A percentile compares a stretch with the other conserved stretches of the same genome.
Conservation (phyloP, 2,797 vertebrate genomes). For the Poeciliopsis turneri region DNA sequence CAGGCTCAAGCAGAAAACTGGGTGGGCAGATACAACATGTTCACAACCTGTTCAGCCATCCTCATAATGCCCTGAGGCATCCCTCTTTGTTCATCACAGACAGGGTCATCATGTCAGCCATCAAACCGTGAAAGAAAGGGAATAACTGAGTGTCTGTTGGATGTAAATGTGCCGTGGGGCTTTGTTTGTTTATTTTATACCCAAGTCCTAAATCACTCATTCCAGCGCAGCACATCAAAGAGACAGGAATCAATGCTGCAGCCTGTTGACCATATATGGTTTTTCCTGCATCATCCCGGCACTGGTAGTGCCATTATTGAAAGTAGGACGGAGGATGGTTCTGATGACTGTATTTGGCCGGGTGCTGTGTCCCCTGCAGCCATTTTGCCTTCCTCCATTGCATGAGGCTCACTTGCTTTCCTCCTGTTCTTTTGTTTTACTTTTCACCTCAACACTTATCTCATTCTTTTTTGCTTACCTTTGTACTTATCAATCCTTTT, state of each 20-base stretch:
- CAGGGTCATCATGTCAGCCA: constrained; percentile 52
- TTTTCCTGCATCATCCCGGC: constrained; percentile 62
- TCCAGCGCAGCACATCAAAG: constrained; percentile 60
- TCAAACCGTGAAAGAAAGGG: constrained; percentile 24
- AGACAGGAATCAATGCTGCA: constrained; percentile 42
- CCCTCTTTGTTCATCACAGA: constrained; percentile 40
- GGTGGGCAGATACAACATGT: constrained; percentile 41
- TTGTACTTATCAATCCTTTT: constrained; percentile 37
- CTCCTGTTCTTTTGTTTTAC: constrained; percentile 46
- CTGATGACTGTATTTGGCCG: constrained; percentile 78
- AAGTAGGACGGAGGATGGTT: constrained; percentile 78
- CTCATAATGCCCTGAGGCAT: constrained; percentile 30
- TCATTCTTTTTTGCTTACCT: constrained; percentile 46
- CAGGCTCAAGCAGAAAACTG: constrained; percentile 36
- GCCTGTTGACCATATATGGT: constrained; percentile 60
- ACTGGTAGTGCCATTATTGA: constrained; percentile 70
- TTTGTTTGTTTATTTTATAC: constrained; percentile 62
- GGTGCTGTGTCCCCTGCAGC: constrained; percentile 73
- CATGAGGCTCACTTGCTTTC: constrained; percentile 51
- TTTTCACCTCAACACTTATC: constrained; percentile 34
- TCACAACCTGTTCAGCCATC: constrained; percentile 45
- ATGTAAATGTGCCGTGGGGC: constrained; percentile 35
- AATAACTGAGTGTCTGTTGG: constrained; percentile 23
- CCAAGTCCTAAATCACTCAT: constrained; percentile 65
- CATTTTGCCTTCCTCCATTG: constrained; percentile 69